A percentile compares a stretch with the other conserved stretches of the same genome.
phyloP scores from a whole-genome alignment of 1,140 invertebrate species.

The Drosophila simulans region DNA sequence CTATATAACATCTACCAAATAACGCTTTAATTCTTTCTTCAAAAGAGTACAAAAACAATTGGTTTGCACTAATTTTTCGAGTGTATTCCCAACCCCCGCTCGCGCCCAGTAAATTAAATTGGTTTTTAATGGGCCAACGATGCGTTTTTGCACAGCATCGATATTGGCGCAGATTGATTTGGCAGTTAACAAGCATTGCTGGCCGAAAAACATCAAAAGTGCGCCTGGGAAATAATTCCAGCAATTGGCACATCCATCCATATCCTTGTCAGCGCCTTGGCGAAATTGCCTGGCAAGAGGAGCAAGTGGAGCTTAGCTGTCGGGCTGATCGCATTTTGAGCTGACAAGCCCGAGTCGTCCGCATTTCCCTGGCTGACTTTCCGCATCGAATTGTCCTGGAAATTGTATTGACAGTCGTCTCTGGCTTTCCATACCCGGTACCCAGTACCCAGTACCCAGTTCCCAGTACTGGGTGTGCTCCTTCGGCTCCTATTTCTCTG shows the following conservation, averaged over 20 bases:
- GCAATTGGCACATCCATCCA: slow-evolving; percentile 55
- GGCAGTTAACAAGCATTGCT: slow-evolving; percentile 62
- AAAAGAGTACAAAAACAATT: no score
- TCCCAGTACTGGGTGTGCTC: background rate
- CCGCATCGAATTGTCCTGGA: slow-evolving; percentile 55
- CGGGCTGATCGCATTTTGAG: slow-evolving; percentile 71
- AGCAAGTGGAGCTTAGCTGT: slow-evolving; percentile 48
- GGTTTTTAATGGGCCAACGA: slow-evolving; percentile 65
- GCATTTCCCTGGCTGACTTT: slow-evolving; percentile 43
- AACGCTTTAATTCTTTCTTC: no score
- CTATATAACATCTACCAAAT: no score
- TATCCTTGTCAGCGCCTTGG: slow-evolving; percentile 59
- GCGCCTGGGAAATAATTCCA: slow-evolving; percentile 56
- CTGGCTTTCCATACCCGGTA: slow-evolving; percentile 20
- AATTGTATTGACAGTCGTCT: slow-evolving; percentile 69
- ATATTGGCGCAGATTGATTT: slow-evolving; percentile 60
- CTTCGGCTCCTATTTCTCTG: slow-evolving; percentile 15
- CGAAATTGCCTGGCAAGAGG: slow-evolving; percentile 28
- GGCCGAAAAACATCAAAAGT: slow-evolving; percentile 42
- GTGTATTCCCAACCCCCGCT: slow-evolving; percentile 15
- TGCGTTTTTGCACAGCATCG: slow-evolving; percentile 49
- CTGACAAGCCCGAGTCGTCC: slow-evolving; percentile 51
- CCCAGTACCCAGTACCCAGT: background rate
- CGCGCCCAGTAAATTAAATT: slow-evolving; percentile 60
- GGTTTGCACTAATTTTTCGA: background rate